Evolutionary conservation across 92 coral and sea anemone genomes (phyloP).

Genomic region (Virgularia gustaviana): DNA sequence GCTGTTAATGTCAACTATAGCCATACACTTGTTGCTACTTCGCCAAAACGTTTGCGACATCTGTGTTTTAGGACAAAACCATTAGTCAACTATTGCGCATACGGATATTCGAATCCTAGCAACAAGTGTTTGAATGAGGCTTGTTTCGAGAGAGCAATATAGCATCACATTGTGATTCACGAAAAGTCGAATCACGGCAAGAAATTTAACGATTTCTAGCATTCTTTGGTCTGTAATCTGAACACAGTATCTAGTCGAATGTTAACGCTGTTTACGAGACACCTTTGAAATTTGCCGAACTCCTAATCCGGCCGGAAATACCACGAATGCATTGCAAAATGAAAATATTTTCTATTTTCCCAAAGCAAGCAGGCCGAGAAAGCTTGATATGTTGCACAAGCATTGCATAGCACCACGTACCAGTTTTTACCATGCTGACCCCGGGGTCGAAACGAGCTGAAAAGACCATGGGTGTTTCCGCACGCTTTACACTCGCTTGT

Average conservation of each 20-base stretch:
- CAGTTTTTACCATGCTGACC: no score
- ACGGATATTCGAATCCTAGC: no score
- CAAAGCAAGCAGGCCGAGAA: slow-evolving; percentile 30
- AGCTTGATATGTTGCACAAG: background rate
- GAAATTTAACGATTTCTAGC: background rate
- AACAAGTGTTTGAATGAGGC: no score
- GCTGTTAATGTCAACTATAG: no score
- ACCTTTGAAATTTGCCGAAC: slow-evolving; percentile 40
- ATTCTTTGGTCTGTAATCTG: background rate
- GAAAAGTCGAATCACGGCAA: background rate
- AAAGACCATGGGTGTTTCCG: no score
- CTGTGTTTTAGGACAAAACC: no score
- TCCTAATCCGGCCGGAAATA: slow-evolving; percentile 37
- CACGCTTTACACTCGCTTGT: no score
- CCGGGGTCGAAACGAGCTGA: no score
- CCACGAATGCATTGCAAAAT: slow-evolving; percentile 29
- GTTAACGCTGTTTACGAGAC: background rate
- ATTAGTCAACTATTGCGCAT: no score
- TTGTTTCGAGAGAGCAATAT: no score
- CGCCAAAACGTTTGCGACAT: slow-evolving; percentile 1
- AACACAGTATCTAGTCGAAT: slow-evolving; percentile 11
- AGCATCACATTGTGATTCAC: background rate
- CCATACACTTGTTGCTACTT: background rate
- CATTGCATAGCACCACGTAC: no score
- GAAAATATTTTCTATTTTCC: slow-evolving; percentile 26